Conservation (phyloP, 2,888 invertebrate genomes). For the Protodeltote pygarga region DNA sequence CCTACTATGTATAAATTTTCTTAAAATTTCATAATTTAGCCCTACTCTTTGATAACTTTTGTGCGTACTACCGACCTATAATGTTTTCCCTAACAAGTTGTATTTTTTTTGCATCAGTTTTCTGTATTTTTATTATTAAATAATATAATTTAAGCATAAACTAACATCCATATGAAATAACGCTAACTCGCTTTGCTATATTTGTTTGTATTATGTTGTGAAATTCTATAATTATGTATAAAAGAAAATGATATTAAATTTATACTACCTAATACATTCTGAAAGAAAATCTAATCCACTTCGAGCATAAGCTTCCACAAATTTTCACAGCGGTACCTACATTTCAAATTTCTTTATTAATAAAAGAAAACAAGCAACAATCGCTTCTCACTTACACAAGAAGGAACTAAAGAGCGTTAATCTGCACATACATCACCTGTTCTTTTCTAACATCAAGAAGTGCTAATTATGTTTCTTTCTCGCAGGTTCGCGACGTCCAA, state of each 20-base stretch:
- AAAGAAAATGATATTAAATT: background rate
- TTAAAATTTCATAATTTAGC: too few relatives aligned
- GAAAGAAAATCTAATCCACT: background rate
- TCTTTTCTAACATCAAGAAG: conserved; percentile 1
- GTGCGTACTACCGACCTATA: too few relatives aligned
- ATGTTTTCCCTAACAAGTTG: too few relatives aligned
- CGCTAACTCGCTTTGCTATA: conserved; percentile 36
- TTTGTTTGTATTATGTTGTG: conserved; percentile 27
- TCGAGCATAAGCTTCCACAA: conserved; percentile 16
- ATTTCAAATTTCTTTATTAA: conserved; percentile 12
- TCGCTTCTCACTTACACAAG: conserved; percentile 33
- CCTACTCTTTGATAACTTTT: too few relatives aligned
- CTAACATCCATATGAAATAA: too few relatives aligned
- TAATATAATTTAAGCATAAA: too few relatives aligned
- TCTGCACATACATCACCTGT: conserved; percentile 22
- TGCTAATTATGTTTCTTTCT: conserved; percentile 34
- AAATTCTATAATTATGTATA: background rate
- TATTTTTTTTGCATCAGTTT: too few relatives aligned
- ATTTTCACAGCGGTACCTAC: conserved; percentile 21
- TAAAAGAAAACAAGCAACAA: conserved; percentile 25
- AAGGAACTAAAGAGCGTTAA: conserved; percentile 9
- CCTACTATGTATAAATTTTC: too few relatives aligned
- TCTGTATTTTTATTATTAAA: too few relatives aligned
- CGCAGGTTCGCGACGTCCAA: conserved; percentile 94
- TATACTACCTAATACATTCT: background rate